Conservation (phyloP, 2,888 invertebrate genomes). For the Melikaiella ostensackeni region DNA sequence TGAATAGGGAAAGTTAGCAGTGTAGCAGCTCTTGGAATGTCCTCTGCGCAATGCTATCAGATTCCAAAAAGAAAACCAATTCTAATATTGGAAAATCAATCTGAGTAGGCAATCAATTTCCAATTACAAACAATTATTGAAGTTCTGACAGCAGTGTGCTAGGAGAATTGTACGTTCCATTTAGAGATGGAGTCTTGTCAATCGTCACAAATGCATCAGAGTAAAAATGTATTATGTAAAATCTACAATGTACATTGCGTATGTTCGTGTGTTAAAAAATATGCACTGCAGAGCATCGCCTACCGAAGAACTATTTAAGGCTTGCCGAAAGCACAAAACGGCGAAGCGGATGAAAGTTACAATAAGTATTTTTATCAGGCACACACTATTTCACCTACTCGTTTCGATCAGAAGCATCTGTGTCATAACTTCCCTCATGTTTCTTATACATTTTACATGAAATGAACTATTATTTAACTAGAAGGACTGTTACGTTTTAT, state of each 20-base stretch:
- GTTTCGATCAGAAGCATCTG: conserved; percentile 25
- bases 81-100: not conserved
- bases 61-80: not conserved
- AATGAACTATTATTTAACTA: conserved; percentile 39
- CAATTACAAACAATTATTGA: not conserved
- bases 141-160: conserved; percentile 29
- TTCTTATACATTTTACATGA: conserved; percentile 32
- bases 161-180: conserved; percentile 4
- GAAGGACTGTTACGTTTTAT: conserved; percentile 48
- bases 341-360: conserved; percentile 57
- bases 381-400: conserved; percentile 35
- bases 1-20: conserved; percentile 18
- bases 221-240: not conserved
- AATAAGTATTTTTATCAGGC: conserved; percentile 59
- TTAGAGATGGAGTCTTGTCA: conserved; percentile 38
- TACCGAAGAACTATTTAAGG: conserved; percentile 16
- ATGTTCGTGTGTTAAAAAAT: not conserved
- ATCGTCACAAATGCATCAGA: conserved; percentile 36
- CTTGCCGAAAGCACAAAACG: conserved; percentile 54
- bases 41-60: conserved; percentile 18
- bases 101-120: not conserved
- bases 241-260: not conserved
- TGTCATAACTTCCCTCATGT: conserved; percentile 34
- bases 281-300: conserved; percentile 17
- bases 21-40: conserved; percentile 4